Percentiles rank a stretch among this genome's conserved stretches.
These are phyloP conservation scores for Kryptolebias ocellatus DNA, from an alignment of 2,797 vertebrate genomes.

Conservation along the genomic window DNA sequence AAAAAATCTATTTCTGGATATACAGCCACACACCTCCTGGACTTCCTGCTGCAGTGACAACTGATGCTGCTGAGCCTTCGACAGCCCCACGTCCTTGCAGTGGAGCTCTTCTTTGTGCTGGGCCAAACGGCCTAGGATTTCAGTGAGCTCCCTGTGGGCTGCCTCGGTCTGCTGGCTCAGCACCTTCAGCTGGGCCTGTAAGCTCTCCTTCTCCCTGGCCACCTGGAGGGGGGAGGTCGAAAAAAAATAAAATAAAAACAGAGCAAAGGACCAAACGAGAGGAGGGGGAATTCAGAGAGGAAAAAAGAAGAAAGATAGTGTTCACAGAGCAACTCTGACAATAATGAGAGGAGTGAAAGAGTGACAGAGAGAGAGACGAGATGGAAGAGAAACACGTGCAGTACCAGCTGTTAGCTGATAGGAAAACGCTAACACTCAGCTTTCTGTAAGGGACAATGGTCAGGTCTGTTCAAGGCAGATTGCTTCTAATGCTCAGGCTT, in stretches of 20 bases:
- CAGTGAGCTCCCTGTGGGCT: conserved; percentile 86
- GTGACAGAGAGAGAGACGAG: conserved; percentile 52
- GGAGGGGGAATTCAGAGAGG: not conserved
- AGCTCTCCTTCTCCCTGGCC: conserved; percentile 85
- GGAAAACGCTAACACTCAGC: conserved; percentile 66
- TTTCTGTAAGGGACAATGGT: conserved; percentile 74
- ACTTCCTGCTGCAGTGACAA: conserved; percentile 86
- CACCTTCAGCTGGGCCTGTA: conserved; percentile 84
- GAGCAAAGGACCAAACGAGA: conserved; percentile 3
- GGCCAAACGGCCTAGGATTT: conserved; percentile 86
- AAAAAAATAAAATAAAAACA: not conserved
- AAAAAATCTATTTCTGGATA: conserved; percentile 29
- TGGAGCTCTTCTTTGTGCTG: conserved; percentile 90
- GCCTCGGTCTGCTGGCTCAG: conserved; percentile 89
- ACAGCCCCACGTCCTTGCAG: conserved; percentile 85
- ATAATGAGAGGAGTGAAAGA: conserved; percentile 63
- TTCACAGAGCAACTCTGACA: conserved; percentile 59
- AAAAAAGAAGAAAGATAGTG: conserved; percentile 50
- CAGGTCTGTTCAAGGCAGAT: conserved; percentile 78
- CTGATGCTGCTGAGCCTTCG: conserved; percentile 81
- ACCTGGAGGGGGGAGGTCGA: conserved; percentile 69
- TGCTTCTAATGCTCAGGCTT: conserved; percentile 75
- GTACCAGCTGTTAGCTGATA: conserved; percentile 67
- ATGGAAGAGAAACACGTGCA: conserved; percentile 67
- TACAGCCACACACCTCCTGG: conserved; percentile 72